Evolutionary conservation across 1,140 invertebrate species (phyloP).

Genomic region (Nixonia krombeini): DNA sequence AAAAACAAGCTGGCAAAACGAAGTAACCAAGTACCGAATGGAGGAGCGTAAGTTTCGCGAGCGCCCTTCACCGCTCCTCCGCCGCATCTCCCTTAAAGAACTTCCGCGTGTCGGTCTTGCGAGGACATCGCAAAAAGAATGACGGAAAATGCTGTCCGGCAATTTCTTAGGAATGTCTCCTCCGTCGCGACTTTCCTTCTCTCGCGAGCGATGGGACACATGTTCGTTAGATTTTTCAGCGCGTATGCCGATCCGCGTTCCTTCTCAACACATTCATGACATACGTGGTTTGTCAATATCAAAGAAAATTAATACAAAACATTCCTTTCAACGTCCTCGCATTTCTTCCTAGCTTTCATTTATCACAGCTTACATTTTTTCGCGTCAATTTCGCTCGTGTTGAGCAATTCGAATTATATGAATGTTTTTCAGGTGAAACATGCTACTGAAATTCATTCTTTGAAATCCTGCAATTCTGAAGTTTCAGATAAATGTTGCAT

Average conservation of each 20-base stretch:
- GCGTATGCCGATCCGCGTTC: conserved; percentile 7
- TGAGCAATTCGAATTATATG: too few species aligned
- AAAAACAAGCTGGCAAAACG: conserved; percentile 41
- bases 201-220: conserved; percentile 16
- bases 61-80: conserved; percentile 19
- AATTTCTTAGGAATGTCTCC: conserved; percentile 32
- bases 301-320: conserved; percentile 17
- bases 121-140: conserved; percentile 35
- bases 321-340: too few species aligned
- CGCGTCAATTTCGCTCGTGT: too few species aligned
- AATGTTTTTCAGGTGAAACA: too few species aligned
- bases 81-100: conserved; percentile 31
- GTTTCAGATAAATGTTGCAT: too few species aligned
- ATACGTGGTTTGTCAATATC: conserved; percentile 9
- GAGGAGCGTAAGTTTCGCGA: conserved; percentile 33
- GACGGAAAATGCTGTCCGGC: conserved; percentile 26
- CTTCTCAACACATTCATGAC: background rate
- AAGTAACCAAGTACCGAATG: conserved; percentile 38
- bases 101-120: conserved; percentile 39
- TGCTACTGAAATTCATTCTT: too few species aligned
- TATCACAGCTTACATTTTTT: background rate
- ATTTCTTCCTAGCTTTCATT: too few species aligned
- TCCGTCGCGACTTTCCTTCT: conserved; percentile 2
- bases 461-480: too few species aligned
- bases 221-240: conserved; percentile 20